These are phyloP conservation scores for Toxotes chatareus DNA, from an alignment of 2,113 vertebrate species.

Conservation along the genomic window DNA sequence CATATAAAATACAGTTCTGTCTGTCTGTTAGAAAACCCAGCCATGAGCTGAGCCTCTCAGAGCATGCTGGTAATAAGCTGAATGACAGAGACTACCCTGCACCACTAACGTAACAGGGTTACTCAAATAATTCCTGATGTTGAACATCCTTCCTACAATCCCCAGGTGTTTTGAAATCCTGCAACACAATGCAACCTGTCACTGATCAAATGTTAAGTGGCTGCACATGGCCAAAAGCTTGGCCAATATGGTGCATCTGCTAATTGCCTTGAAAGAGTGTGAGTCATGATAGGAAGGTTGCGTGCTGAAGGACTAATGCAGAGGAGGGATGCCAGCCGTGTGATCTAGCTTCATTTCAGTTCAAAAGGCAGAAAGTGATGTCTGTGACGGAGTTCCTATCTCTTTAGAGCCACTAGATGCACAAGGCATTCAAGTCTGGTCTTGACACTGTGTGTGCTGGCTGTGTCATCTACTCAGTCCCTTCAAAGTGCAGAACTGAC, in stretches of 20 bases:
- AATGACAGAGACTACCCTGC: background rate
- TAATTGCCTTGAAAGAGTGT: constrained; percentile 60
- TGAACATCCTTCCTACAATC: background rate
- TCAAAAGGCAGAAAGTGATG: constrained; percentile 57
- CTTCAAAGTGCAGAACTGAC: constrained; percentile 54
- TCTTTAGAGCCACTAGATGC: constrained; percentile 49
- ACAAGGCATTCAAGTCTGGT: constrained; percentile 34
- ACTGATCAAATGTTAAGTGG: constrained; percentile 32
- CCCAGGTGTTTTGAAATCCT: constrained; percentile 28
- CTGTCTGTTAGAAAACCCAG: background rate
- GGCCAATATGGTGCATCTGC: constrained; percentile 21
- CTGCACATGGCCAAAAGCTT: constrained; percentile 21
- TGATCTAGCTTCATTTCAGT: constrained; percentile 45
- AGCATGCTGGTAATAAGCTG: background rate
- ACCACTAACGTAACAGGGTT: background rate
- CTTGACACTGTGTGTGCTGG: constrained; percentile 38
- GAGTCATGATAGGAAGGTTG: constrained; percentile 43
- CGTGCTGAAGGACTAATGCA: constrained; percentile 4
- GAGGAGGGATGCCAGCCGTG: constrained; percentile 38
- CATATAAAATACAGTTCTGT: constrained; percentile 13
- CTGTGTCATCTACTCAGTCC: constrained; percentile 10
- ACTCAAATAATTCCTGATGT: background rate
- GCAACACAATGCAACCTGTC: constrained; percentile 29
- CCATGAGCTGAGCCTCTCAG: background rate
- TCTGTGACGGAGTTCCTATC: constrained; percentile 41